Conservation (phyloP, 2,797 vertebrate genomes). For the Melanotaenia pygmaea region DNA sequence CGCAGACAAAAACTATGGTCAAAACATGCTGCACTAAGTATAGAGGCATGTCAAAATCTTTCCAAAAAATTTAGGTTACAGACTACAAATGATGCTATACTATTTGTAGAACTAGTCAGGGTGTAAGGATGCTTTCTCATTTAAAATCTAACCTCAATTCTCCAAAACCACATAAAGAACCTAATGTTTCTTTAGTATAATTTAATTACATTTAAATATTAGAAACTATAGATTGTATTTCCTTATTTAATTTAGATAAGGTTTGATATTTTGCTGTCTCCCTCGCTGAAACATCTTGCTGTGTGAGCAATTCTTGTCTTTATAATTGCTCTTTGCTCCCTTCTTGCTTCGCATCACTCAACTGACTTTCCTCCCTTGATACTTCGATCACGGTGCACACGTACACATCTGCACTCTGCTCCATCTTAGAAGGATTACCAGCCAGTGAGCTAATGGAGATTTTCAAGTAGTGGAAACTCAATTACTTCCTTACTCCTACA, state of each 20-base stretch:
- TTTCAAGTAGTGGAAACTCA: slow-evolving; percentile 74
- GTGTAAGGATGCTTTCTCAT: too few relatives aligned
- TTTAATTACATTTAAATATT: too few relatives aligned
- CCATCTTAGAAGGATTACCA: slow-evolving; percentile 78
- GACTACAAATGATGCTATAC: neutral
- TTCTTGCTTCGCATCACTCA: slow-evolving; percentile 16
- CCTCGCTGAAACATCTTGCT: slow-evolving; percentile 20
- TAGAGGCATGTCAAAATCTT: too few relatives aligned
- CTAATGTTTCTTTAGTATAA: too few relatives aligned
- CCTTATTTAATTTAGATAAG: neutral
- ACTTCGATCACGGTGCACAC: slow-evolving; percentile 33
- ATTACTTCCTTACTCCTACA: slow-evolving; percentile 75
- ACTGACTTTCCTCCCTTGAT: slow-evolving; percentile 17
- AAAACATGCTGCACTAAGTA: too few relatives aligned
- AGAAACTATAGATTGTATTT: too few relatives aligned
- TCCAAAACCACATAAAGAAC: too few relatives aligned
- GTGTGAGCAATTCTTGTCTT: slow-evolving; percentile 34
- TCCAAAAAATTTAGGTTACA: neutral
- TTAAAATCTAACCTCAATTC: too few relatives aligned
- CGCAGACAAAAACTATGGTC: too few relatives aligned
- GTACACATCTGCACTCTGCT: slow-evolving; percentile 55
- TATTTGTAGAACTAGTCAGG: too few relatives aligned
- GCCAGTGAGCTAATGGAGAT: slow-evolving; percentile 53
- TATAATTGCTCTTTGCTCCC: slow-evolving; percentile 29
- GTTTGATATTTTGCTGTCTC: slow-evolving; percentile 13